These are phyloP conservation scores for Hemibagrus wyckioides DNA, from an alignment of 2,113 vertebrate genomes.

Conservation along the genomic window DNA sequence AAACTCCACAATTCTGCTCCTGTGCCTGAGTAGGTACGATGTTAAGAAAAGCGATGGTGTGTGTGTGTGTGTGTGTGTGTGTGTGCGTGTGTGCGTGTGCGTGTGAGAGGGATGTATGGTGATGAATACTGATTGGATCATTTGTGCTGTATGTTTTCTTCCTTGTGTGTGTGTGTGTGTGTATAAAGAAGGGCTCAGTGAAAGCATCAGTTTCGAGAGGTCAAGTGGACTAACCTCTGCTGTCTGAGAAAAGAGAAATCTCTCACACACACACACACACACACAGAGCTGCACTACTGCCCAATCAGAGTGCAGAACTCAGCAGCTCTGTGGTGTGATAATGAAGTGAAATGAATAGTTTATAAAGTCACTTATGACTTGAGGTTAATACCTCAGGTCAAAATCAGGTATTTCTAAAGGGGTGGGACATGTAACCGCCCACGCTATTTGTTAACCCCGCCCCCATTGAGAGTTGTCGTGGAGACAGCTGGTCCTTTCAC, in stretches of 20 bases:
- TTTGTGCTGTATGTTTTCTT: slow-evolving; percentile 30
- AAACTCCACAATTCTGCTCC: neutral
- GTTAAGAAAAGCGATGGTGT: neutral
- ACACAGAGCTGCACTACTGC: neutral
- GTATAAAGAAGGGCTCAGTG: slow-evolving; percentile 38
- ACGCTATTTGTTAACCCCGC: slow-evolving; percentile 50
- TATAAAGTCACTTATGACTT: neutral
- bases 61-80: neutral
- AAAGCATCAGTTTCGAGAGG: slow-evolving; percentile 44
- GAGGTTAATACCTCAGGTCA: neutral
- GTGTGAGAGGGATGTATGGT: neutral
- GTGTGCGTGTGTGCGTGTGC: neutral
- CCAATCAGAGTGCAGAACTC: neutral
- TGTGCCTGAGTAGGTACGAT: neutral
- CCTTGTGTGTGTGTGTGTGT: slow-evolving; percentile 15
- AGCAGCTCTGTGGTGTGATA: neutral
- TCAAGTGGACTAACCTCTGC: slow-evolving; percentile 47
- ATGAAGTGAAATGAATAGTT: neutral
- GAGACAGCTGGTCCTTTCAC: slow-evolving; percentile 21
- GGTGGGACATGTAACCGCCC: neutral
- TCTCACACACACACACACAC: slow-evolving; percentile 18
- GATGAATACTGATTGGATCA: slow-evolving; percentile 48
- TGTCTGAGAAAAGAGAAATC: slow-evolving; percentile 35
- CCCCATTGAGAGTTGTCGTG: neutral
- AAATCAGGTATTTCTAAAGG: neutral